Base-by-base conservation (phyloP, 2,888 invertebrate genomes). In the Lepidocyrtinus sp. region DNA sequence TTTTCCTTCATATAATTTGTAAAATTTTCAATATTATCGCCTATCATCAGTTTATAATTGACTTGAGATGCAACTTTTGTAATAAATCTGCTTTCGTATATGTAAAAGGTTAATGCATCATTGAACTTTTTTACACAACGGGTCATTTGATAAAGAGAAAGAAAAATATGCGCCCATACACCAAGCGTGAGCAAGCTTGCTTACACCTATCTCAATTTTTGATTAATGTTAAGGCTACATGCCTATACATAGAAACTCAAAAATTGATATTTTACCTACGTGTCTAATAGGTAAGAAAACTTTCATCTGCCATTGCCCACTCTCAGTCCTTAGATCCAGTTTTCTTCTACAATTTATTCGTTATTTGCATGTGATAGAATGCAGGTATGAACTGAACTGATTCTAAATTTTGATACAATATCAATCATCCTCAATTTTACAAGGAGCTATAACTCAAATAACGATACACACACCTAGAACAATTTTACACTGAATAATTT, bases 31-130 rank as follows among this genome's bases (percentile, higher is more conserved):
- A 55, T 55, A 55, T 55, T n/a, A 55, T 36, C 36, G 12, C 36
- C 36, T 55, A 55, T 55, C 55, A 55, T 55, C 55, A n/a, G 55
- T n/a, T n/a, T 55, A 55, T 55, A 55, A n/a, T 36, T 36, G 36
- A 36, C 36, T 36, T 36, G 36, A 36, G 5, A 36, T 36, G 36
- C 36, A 36, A 36, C 5, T 36, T 36, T 36, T 36, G 36, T 36
- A 36, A 36, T 12, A 36, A 36, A 36, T 36, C 36, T n/a, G 7
- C 17, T 55, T n/a, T n/a, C n/a, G n/a, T n/a, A n/a, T n/a, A 62
- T 15, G 50, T 36, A 46, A 72, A 77, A 62, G 77, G 72, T 72
- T 75, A 69, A 75, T 69, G 69, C 64, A 75, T 75, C 62, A 75
- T 75, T 75, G 69, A 55, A 55, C 55, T 55, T 55, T 7, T 55